Percentiles rank a stretch among this genome's conserved stretches.
These are phyloP conservation scores for Peromyscus melanophrys DNA, from an alignment of 2,797 vertebrate genomes.

Conservation along the genomic window DNA sequence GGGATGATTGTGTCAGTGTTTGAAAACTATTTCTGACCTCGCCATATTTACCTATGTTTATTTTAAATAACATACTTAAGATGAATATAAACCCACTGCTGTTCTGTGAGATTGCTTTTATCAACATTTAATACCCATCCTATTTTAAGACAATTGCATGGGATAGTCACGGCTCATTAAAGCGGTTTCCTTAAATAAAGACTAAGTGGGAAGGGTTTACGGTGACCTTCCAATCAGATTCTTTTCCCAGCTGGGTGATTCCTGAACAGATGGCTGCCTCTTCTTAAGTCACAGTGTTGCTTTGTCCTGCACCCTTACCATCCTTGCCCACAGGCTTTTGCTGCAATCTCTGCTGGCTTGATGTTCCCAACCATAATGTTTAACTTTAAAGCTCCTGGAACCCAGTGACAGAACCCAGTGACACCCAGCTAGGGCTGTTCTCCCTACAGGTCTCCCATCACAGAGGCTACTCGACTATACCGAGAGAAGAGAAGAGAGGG, in stretches of 20 bases:
- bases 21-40: constrained; percentile 36
- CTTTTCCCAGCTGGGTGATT: constrained; percentile 6
- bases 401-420: constrained; percentile 60
- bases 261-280: not conserved
- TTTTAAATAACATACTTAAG: constrained; percentile 62
- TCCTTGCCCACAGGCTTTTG: not conserved
- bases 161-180: constrained; percentile 70
- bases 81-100: constrained; percentile 22
- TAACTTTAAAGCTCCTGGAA: constrained; percentile 81
- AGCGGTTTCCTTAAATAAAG: constrained; percentile 74
- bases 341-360: constrained; percentile 70
- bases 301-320: not conserved
- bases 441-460: constrained; percentile 81
- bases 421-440: constrained; percentile 77
- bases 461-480: constrained; percentile 73
- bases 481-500: constrained; percentile 81
- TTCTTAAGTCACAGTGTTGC: not conserved
- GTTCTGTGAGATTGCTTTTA: constrained; percentile 66
- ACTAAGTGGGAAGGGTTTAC: constrained; percentile 69
- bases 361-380: constrained; percentile 72
- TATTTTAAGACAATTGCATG: constrained; percentile 78
- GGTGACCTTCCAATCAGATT: constrained; percentile 71
- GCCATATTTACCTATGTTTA: constrained; percentile 25
- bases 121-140: constrained; percentile 47
- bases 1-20: not conserved